Base-by-base conservation (phyloP, 2,797 vertebrate species). In the Lacerta viridis region DNA sequence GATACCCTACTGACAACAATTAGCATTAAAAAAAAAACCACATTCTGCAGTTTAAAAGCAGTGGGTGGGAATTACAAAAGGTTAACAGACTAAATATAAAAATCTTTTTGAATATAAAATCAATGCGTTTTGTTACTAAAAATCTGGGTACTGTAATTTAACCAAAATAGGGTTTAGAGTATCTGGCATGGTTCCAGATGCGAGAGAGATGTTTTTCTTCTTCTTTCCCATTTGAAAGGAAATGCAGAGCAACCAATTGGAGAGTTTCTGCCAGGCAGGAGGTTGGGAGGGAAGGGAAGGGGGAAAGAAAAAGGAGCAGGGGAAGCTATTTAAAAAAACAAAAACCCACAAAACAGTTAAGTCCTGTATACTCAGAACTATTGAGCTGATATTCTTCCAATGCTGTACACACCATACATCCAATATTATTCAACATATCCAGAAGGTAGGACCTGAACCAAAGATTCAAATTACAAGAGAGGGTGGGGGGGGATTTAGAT, bases 21-120 rank as follows among this genome's bases (percentile, higher is more conserved):
- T 94, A 92, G 93, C 97, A 96, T 95, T 68, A 9, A 41, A n/a
- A n/a, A n/a, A 95, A 86, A 95, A 9, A 29, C 55, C 29, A 77
- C 69, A 68, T 81, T 81, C 83, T 55, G 78, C 61, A 55, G n/a
- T 74, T 94, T 92, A 93, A 93, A 92, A 96, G 96, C 96, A 83
- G 95, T 95, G 96, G 96, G 96, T 93, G 95, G 96, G 95, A 95
- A 93, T 96, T 91, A 97, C 96, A 95, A 96, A 97, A 97, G 97
- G 97, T 97, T 96, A 96, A 94, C 95, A 95, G 95, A 96, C 96
- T 96, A 96, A 97, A 97, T 96, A 96, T 96, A 96, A 97, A 96
- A 96, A 96, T 92, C 91, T 90, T 94, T 95, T 88, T 96, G 97
- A 96, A 97, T 96, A 94, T 96, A 93, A 97, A 97, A 97, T 96